A percentile compares a stretch with the other conserved stretches of the same genome.
These are phyloP conservation scores for Apteryx owenii DNA, from an alignment of 2,113 vertebrate genomes.

Conservation along the genomic window DNA sequence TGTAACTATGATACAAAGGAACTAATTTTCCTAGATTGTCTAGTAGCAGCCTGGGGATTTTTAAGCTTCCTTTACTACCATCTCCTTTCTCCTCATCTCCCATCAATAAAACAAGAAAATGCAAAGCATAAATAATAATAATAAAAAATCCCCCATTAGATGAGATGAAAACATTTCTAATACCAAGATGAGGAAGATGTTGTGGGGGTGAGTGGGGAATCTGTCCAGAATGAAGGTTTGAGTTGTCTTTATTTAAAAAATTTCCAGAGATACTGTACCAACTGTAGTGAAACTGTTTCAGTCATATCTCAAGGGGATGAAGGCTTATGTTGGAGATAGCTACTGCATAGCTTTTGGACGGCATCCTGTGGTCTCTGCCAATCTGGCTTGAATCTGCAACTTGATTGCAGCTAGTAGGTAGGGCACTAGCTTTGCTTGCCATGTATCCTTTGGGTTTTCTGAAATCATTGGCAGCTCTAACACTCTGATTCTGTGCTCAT, in stretches of 20 bases:
- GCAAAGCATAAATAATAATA: neutral
- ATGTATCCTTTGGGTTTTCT: neutral
- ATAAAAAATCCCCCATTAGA: too few species aligned
- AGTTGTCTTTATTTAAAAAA: neutral
- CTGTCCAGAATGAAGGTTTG: neutral
- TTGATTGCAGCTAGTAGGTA: neutral
- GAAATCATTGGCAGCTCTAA: neutral
- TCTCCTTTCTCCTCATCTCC: neutral
- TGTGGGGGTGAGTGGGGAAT: fast-evolving
- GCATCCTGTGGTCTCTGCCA: neutral
- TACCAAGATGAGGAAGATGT: neutral
- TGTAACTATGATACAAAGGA: neutral
- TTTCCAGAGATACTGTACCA: neutral
- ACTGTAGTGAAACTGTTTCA: neutral
- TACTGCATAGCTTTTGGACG: neutral
- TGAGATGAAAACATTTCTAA: neutral
- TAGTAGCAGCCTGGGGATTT: neutral
- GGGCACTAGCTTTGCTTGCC: neutral
- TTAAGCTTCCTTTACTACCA: neutral
- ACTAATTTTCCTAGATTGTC: neutral
- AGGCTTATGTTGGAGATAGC: neutral
- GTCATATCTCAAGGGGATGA: neutral
- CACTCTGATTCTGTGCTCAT: neutral
- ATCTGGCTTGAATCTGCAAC: neutral
- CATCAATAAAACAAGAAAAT: neutral